Base-by-base conservation (phyloP, 2,797 vertebrate genomes). In the Enteromius anoplus region DNA sequence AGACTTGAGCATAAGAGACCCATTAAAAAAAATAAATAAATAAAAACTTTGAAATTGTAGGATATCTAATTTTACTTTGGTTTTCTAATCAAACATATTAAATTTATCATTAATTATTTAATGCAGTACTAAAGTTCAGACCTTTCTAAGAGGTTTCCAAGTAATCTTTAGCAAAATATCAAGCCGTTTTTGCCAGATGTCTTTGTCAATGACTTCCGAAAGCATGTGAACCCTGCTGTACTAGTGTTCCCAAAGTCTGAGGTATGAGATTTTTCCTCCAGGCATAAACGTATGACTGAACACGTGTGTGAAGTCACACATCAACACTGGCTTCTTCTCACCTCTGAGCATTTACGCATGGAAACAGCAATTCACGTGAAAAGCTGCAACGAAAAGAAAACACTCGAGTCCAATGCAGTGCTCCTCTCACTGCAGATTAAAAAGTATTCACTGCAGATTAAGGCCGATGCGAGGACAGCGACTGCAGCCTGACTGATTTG, bases 361-460 rank as follows among this genome's bases (percentile, higher is more conserved):
- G 8, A 51, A 70, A 73, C 49, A 4, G 19, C 47, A 73, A 37
- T 40, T 21, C 40, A 0, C 3, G 5, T 29, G 75, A 60, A 68
- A 68, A 34, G 29, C 32, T 4, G 1, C 19, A 79, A 5, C 53
- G 7, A 68, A 32, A 79, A 29, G 21, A 11, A 51, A 51, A 51
- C 1, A 5, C 47, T 51, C 3, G n/a, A 78, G 64, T 53, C 12
- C 51, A 40, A 78, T 23, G 19, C 26, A 68, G 45, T 3, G n/a
- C 62, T 37, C 15, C 32, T 15, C 15, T 64, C 55, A 49, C 40
- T 34, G 19, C 12, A 51, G 32, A 82, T 81, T 65, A 29, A 65
- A 64, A 53, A 29, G 14, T 53, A 75, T 65, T 72, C 42, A 37
- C 40, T 65, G 45, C 60, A 42, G 60, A 75, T 81, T 73, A 40